A percentile compares a stretch with the other conserved stretches of the same genome.
Evolutionary conservation across 2,888 invertebrate species (phyloP).

Genomic region (Diogma glabrata): DNA sequence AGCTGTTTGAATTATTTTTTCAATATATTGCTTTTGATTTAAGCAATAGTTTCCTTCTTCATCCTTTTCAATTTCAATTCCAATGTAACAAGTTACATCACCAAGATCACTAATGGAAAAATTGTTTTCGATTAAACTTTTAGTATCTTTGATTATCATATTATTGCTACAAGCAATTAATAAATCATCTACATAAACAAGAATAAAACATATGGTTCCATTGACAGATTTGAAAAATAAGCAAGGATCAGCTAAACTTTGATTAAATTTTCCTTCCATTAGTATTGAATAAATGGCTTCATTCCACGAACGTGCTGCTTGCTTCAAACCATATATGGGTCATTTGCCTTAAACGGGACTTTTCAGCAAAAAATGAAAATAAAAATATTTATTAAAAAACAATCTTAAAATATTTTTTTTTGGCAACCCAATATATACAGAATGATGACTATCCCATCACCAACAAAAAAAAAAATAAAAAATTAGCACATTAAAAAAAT

Average conservation of each 20-base stretch:
- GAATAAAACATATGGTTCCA: not conserved
- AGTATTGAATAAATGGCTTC: not conserved
- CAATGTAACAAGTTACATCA: not conserved
- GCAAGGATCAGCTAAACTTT: not conserved
- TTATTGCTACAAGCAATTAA: not conserved
- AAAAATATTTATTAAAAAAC: too few relatives aligned
- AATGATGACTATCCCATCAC: too few relatives aligned
- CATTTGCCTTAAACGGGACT: too few relatives aligned
- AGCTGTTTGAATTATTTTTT: not conserved
- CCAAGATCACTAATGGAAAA: not conserved
- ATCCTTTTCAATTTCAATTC: not conserved
- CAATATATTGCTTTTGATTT: not conserved
- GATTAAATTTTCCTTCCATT: not conserved
- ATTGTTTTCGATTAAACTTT: not conserved
- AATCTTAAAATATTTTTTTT: too few relatives aligned
- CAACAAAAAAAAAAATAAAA: too few relatives aligned
- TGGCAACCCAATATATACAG: too few relatives aligned
- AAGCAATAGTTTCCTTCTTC: not conserved
- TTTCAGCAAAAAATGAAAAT: too few relatives aligned
- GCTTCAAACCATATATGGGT: not conserved
- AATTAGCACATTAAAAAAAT: too few relatives aligned
- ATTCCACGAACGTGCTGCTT: not conserved
- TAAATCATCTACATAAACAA: not conserved
- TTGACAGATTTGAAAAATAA: not conserved
- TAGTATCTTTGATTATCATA: not conserved